Base-by-base conservation (phyloP, 1,140 invertebrate species). In the Euura lappo region DNA sequence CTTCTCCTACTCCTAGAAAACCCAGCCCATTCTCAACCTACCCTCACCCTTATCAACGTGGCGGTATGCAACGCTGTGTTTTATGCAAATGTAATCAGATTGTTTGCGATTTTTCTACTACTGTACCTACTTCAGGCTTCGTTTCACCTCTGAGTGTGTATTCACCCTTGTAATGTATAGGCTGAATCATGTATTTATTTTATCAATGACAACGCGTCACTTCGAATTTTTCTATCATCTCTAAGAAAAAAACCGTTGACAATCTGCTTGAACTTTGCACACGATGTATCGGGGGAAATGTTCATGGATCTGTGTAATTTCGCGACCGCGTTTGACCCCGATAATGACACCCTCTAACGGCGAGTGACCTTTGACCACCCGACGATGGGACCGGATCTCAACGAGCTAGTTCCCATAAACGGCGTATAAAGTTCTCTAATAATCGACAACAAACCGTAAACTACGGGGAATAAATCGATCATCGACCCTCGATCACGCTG, bases 311-410 rank as follows among this genome's bases (percentile, higher is more conserved):
- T 28, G 28, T 28, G 28, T 28, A 28, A 28, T 28, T 77, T 78
- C 79, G 74, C 80, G 80, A 84, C 84, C 80, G 80, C 77, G 71
- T 83, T 85, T 83, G 80, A 84, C 84, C 80, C 77, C 80, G 78
- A 82, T 84, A 84, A 86, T 85, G 68, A 74, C 71, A 80, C 73
- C 75, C 78, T 75, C 73, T 76, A 51, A 4, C 28, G 28, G 1
- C 28, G 28, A 28, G 28, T 28, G 28, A 28, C 28, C 28, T 28
- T 28, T 28, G 28, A 28, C 28, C 28, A 28, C 28, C 28, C 28
- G 28, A 28, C 28, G 28, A 28, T 28, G 28, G 28, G 28, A 28
- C 1, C 28, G 28, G 28, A 28, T 28, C 28, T 28, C 28, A 28
- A 28, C 28, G 1, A 28, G 28, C 28, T 28, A 28, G 28, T 28